Conservation (phyloP, 2,888 invertebrate genomes). For the Amphipyra berbera region DNA sequence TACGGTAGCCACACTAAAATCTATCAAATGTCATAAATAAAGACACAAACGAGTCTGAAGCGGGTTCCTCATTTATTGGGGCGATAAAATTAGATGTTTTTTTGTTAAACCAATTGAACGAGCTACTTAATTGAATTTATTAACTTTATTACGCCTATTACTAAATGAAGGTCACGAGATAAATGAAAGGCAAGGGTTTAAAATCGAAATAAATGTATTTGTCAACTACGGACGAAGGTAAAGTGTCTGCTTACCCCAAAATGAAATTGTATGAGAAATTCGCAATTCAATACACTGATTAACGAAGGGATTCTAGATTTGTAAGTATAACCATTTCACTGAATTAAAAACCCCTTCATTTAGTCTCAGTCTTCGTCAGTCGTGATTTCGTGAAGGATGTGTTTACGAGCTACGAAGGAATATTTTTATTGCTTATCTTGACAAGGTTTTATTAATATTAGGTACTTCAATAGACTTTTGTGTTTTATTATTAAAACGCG, state of each 20-base stretch:
- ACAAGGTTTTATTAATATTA: not conserved
- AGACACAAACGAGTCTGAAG: conserved; percentile 51
- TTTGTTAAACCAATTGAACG: conserved; percentile 39
- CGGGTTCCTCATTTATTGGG: conserved; percentile 50
- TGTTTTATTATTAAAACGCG: no score
- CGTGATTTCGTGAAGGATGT: conserved; percentile 75
- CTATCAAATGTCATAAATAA: conserved; percentile 56
- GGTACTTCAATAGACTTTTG: not conserved
- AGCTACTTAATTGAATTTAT: conserved; percentile 58
- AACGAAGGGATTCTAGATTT: conserved; percentile 63
- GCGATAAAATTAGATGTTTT: conserved; percentile 54
- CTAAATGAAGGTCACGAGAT: conserved; percentile 20
- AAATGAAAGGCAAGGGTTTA: not conserved
- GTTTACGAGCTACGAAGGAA: conserved; percentile 62
- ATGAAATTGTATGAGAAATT: conserved; percentile 29
- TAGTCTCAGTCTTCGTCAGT: conserved; percentile 81
- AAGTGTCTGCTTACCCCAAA: conserved; percentile 12
- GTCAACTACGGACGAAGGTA: no score
- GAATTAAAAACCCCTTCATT: conserved; percentile 86
- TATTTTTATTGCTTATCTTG: not conserved
- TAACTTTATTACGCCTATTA: conserved; percentile 45
- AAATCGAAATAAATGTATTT: no score
- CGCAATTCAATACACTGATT: conserved; percentile 59
- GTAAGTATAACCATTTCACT: conserved; percentile 78
- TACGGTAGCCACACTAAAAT: conserved; percentile 47